A percentile compares a stretch with the other conserved stretches of the same genome.
phyloP scores from a whole-genome alignment of 2,113 vertebrate species.

The Lagopus muta region DNA sequence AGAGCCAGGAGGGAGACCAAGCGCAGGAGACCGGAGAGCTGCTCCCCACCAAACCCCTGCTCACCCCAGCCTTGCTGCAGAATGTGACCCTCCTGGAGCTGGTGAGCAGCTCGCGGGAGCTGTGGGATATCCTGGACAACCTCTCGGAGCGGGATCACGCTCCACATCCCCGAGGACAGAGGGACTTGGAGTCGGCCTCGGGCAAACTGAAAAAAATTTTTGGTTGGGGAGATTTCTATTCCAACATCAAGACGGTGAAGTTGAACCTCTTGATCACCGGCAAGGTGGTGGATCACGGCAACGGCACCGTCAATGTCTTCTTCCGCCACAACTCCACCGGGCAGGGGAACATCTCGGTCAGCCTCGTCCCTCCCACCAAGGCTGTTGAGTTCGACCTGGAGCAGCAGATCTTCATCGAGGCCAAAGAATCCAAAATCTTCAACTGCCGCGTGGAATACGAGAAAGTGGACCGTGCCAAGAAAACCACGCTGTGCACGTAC shows the following conservation, averaged over 20 bases:
- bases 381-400: constrained; percentile 95
- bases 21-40: constrained; percentile 51
- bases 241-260: constrained; percentile 98
- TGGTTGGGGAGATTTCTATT: constrained; percentile 99
- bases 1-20: constrained; percentile 41
- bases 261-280: constrained; percentile 96
- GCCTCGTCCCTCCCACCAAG: constrained; percentile 94
- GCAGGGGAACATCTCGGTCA: constrained; percentile 96
- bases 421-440: constrained; percentile 98
- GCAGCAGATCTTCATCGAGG: constrained; percentile 95
- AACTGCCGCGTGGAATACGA: constrained; percentile 97
- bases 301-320: constrained; percentile 96
- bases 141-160: constrained; percentile 52
- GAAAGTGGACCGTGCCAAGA: constrained; percentile 93
- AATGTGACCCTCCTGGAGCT: constrained; percentile 84
- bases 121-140: constrained; percentile 86
- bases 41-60: constrained; percentile 48
- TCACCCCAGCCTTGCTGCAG: constrained; percentile 2
- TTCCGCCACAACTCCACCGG: constrained; percentile 98
- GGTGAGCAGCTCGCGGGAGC: constrained; percentile 84
- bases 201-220: constrained; percentile 95
- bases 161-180: constrained; percentile 78
- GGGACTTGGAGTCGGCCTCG: constrained; percentile 81
- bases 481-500: constrained; percentile 93
- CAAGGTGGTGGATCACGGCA: constrained; percentile 97